Evolutionary conservation across 1,140 invertebrate genomes (phyloP), one percentile per base, ranked within the genome.

Genomic region (Drosophila quadrilineata): DNA sequence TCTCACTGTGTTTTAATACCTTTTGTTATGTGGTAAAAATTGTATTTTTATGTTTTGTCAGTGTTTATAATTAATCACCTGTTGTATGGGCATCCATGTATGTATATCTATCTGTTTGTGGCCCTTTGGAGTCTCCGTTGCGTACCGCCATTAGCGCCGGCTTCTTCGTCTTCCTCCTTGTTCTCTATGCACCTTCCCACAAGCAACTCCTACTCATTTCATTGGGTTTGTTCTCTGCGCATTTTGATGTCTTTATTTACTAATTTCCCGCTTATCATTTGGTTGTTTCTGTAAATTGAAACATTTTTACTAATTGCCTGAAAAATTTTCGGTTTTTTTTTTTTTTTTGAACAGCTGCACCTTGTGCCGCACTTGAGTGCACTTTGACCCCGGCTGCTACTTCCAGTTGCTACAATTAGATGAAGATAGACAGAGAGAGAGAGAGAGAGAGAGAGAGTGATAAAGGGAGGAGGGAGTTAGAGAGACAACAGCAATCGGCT

Each of bases 241-340:
- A n/a, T n/a, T 84, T 84, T 84, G 77, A 84, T 84, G 77, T 85
- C 77, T 84, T 84, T 85, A 85, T 84, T 84, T 77, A 84, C 79
- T 85, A 84, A 84, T 84, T 84, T 84, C 79, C 79, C 79, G 77
- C 79, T 84, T 84, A 85, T 84, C 77, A 85, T 84, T 84, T 85
- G 70, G 56, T 59, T 85, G 75, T 77, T 84, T 85, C n/a, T 70
- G 74, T 84, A 84, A 84, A 84, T 84, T 84, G 77, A 84, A 84
- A 84, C 77, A 84, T 84, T 84, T 80, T 82, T 49, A 84, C 77
- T 85, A 84, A 84, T 84, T 84, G 77, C 77, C 77, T 84, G 79
- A 84, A 84, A 84, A 84, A 77, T 85, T 59, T 38, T 65, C 58
- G 43, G 41, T 65, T 26, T 38, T 46, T 31, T 46, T 41, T 14